Evolutionary conservation across 2,888 invertebrate species (phyloP), one percentile per base, ranked within the genome.

Genomic region (Leptopilina myrica): DNA sequence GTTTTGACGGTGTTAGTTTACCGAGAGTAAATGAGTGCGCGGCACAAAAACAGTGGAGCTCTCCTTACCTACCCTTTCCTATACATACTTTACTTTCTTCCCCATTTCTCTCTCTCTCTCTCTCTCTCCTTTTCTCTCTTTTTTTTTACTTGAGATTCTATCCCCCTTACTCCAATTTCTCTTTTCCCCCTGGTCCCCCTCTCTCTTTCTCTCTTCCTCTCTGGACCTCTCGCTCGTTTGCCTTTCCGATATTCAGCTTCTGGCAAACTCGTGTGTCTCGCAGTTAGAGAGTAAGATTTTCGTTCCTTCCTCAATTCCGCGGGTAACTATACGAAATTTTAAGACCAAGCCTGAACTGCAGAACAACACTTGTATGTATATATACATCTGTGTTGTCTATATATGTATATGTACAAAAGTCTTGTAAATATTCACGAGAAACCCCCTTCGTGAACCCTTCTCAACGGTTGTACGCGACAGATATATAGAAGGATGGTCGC

Each of bases 21-120:
- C 84, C 85, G 85, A 85, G 87, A 87, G 88, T 88, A 88, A 88
- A 89, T 88, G 88, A 88, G 88, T 85, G 85, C 87, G 78, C 86
- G 85, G 85, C 85, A 85, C 87, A 88, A 88, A 88, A 89, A 88
- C 89, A 87, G 86, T 87, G 87, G 49, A 49, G 85, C 85, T 86
- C 87, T 86, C 87, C 87, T 87, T 86, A 86, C 85, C 85, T 85
- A 83, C 87, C 88, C 87, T 84, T 85, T 83, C 84, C 85, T 80
- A 49, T 49, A 49, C 11, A 49, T 62, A 78, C 59, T 79, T 73
- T 77, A 76, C 76, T 73, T 62, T 46, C 78, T 11, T n/a, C 66
- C 79, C 73, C 76, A 15, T 78, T 15, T 79, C 79, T 26, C 79
- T 79, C 79, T 80, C 64, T 76, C 82, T 67, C 76, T 73, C 20